Base-by-base conservation (phyloP, 2,113 vertebrate genomes). In the Myanophis thanlyinensis region DNA sequence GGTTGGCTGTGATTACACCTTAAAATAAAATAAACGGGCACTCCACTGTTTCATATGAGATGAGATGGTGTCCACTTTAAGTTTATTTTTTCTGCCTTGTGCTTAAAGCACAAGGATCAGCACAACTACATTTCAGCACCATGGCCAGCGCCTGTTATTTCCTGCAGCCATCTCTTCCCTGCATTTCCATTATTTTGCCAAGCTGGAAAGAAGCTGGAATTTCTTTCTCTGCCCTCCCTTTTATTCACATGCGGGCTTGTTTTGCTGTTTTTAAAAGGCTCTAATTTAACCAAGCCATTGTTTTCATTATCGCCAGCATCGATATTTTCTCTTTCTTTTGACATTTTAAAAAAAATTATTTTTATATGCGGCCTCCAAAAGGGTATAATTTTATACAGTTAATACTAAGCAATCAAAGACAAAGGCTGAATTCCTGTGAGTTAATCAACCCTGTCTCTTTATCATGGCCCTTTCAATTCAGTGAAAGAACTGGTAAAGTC, bases 251-350 rank as follows among this genome's bases (percentile, higher is more conserved):
- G 85, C 93, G 93, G n/a, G 40, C 6, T 96, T 93, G 52, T 95
- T 95, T 87, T 95, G 92, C 95, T 96, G 91, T 94, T 96, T 96
- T 96, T 93, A 94, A 95, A 93, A 96, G 95, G 95, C 94, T 97
- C 96, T 96, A 96, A 97, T 97, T 97, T 96, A 97, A 96, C 96
- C 92, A 96, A 97, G 92, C 94, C 92, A 95, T 96, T 93, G 95
- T 97, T 97, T 97, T 96, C 18, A 20, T 91, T 97, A 85, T 91
- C 96, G 89, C 40, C 0, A 6, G 95, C 97, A 97, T 97, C 96
- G 96, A 97, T 97, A 97, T 98, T 98, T 98, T 97, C 96, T 97
- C 96, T 97, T 96, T 97, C 97, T 98, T 98, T 97, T 97, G 97
- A 97, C 98, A 97, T 95, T 97, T 97, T 96, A 96, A 96, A 80